A percentile compares a stretch with the other conserved stretches of the same genome.
These are phyloP conservation scores for Zeus faber DNA, from an alignment of 2,113 vertebrate genomes.

Conservation along the genomic window DNA sequence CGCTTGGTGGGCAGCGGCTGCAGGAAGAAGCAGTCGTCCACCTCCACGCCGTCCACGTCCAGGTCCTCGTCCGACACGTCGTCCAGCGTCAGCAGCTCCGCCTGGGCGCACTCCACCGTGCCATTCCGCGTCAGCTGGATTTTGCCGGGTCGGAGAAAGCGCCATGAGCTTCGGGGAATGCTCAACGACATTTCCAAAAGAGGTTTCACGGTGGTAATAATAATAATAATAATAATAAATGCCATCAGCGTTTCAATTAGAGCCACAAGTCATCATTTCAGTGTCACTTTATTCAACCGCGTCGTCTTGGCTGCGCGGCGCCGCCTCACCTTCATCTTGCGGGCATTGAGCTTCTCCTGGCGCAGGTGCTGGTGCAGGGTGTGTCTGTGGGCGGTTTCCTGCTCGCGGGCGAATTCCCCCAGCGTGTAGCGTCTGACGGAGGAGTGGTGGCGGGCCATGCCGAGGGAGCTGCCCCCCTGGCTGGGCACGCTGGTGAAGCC, in stretches of 20 bases:
- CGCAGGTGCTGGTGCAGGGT: constrained; percentile 89
- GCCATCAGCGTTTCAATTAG: too few relatives aligned
- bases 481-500: constrained; percentile 99
- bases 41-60: constrained; percentile 90
- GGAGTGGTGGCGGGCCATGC: constrained; percentile 93
- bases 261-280: too few relatives aligned
- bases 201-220: too few relatives aligned
- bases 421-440: constrained; percentile 90
- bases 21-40: constrained; percentile 96
- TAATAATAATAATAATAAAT: too few relatives aligned
- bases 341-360: constrained; percentile 92
- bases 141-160: not conserved
- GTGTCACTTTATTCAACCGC: not conserved
- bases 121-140: constrained; percentile 91
- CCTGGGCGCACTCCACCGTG: constrained; percentile 89
- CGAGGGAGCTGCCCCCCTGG: constrained; percentile 95
- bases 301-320: not conserved
- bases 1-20: constrained; percentile 95
- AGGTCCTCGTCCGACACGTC: constrained; percentile 95
- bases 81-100: constrained; percentile 87
- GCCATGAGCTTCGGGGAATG: constrained; percentile 11
- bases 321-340: constrained; percentile 88
- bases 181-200: too few relatives aligned
- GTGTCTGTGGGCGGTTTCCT: constrained; percentile 88
- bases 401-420: constrained; percentile 93